These are phyloP conservation scores for Odocoileus hemionus DNA, from an alignment of 2,113 vertebrate genomes.

Conservation along the genomic window DNA sequence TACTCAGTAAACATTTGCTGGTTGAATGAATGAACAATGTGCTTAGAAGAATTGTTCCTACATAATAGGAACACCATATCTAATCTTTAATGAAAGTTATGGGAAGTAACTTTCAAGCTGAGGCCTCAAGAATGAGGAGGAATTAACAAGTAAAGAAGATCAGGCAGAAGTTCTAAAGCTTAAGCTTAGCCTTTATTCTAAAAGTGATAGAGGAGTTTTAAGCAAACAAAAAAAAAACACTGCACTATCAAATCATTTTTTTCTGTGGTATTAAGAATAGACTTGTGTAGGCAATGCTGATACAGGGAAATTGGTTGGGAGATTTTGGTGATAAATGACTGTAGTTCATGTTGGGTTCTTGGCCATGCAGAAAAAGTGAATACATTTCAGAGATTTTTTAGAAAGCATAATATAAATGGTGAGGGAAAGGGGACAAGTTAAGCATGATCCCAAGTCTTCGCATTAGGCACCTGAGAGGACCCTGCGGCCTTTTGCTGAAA, in stretches of 20 bases:
- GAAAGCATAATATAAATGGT: neutral
- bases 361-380: neutral
- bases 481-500: neutral
- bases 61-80: neutral
- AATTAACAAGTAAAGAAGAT: neutral
- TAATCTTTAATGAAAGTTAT: neutral
- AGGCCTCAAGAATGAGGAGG: constrained; percentile 8
- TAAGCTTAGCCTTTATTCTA: neutral
- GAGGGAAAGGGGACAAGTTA: neutral
- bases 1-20: neutral
- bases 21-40: neutral
- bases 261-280: neutral
- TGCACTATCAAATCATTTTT: neutral
- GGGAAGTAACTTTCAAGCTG: constrained; percentile 17
- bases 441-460: neutral
- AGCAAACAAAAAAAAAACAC: neutral
- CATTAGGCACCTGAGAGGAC: neutral
- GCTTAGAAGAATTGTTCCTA: neutral
- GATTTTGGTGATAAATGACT: neutral
- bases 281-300: neutral
- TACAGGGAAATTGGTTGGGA: neutral
- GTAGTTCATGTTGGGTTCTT: neutral
- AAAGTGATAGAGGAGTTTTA: constrained; percentile 1
- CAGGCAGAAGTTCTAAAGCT: neutral
- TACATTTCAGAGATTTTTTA: neutral